Base-by-base conservation (phyloP, 2,888 invertebrate genomes). In the Polyploca ridens region DNA sequence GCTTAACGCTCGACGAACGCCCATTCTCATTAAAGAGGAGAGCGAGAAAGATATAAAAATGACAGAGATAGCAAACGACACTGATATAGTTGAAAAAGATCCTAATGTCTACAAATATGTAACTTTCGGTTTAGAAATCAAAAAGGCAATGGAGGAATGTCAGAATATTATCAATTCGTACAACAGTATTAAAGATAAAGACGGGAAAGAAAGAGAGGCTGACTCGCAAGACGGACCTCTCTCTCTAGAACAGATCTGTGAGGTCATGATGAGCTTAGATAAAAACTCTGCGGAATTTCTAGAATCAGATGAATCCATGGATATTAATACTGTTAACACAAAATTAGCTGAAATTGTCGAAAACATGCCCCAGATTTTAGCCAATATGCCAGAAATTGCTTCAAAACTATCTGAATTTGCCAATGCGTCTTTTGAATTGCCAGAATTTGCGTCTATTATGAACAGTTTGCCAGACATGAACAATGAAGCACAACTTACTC, bases 71-170 rank as follows among this genome's bases (percentile, higher is more conserved):
- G 70, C 61, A 27, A 41, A 59, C 65, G 57, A 66, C 7, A 0
- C 72, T 0, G 82, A 81, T 7, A 46, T 73, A 0, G 70, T 72
- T 46, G 78, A 76, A 0, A 90, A 88, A 67, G 91, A 92, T 41
- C 83, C 87, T 0, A 89, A 87, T 58, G 82, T 91, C 0, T 89
- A 89, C 58, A 93, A 92, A 41, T 92, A 93, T 49, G 90, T 92
- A 0, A 89, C 89, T 0, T 92, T 93, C 35, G 92, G 94, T 0
- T 46, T 93, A 33, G 92, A 93, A 78, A 91, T 94, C 6, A 94
- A 93, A 66, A 93, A 90, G 69, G 93, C 93, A 0, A 92, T 94
- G 90, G 94, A 93, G 65, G 93, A 93, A 57, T 93, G 93, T 68
- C 92, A 93, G 77, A 91, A 91, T 71, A 91, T 93, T 27, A 93